Conservation (phyloP, 2,888 invertebrate species). For the Silvanus unidentatus region DNA sequence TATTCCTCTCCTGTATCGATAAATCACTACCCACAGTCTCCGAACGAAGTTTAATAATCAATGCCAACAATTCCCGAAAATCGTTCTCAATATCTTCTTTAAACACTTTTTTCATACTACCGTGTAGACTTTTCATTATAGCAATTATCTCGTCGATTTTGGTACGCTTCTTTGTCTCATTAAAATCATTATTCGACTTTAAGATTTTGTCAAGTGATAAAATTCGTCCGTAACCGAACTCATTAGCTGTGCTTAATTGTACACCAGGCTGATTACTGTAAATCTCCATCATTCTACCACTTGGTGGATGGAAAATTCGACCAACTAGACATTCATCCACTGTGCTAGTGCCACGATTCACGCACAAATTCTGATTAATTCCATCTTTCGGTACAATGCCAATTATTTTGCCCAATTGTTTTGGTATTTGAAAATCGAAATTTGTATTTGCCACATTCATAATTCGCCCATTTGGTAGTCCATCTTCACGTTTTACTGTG, state of each 20-base stretch:
- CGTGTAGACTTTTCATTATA: constrained; percentile 20
- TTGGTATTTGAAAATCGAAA: constrained; percentile 67
- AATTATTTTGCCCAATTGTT: constrained; percentile 58
- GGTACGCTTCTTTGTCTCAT: background rate
- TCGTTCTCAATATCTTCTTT: constrained; percentile 14
- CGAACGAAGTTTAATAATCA: constrained; percentile 7
- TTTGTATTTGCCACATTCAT: constrained; percentile 62
- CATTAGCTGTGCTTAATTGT: constrained; percentile 78
- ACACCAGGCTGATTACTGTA: constrained; percentile 82
- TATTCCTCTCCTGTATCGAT: background rate
- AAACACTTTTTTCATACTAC: constrained; percentile 12
- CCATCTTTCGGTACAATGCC: constrained; percentile 61
- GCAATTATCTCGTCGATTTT: constrained; percentile 7
- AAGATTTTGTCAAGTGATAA: constrained; percentile 21
- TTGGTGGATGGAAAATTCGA: constrained; percentile 58
- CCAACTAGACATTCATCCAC: constrained; percentile 57
- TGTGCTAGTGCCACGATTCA: constrained; percentile 55
- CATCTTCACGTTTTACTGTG: constrained; percentile 60
- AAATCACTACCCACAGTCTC: background rate
- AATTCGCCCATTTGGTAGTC: constrained; percentile 69
- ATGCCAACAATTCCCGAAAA: no score
- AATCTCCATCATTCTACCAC: constrained; percentile 73
- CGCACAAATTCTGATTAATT: constrained; percentile 75
- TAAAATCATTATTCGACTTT: background rate
- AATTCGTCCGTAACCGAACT: constrained; percentile 29